phyloP scores from a whole-genome alignment of 2,113 vertebrate species.

The Hylia prasina region DNA sequence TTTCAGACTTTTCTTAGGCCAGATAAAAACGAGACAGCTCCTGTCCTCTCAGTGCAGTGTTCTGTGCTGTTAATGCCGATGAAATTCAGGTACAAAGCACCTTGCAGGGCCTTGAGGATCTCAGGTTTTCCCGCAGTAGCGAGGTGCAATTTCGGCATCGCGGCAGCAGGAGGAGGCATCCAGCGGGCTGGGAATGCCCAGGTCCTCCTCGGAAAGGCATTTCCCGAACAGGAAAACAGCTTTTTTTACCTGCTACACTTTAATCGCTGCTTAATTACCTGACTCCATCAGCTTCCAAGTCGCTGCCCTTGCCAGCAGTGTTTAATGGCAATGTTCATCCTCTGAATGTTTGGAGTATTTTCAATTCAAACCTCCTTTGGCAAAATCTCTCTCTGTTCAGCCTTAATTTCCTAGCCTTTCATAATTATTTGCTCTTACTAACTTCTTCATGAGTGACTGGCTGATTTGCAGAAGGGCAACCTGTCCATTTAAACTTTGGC shows the following conservation, averaged over 20 bases:
- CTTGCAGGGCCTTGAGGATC: neutral
- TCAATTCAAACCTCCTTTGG: neutral
- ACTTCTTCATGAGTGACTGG: neutral
- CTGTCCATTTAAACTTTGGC: neutral
- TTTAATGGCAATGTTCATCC: neutral
- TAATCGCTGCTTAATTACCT: neutral
- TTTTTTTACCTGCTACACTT: neutral
- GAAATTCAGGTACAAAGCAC: neutral
- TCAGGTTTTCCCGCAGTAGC: accelerated
- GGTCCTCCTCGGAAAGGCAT: accelerated
- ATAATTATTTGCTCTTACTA: neutral
- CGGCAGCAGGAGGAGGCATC: neutral
- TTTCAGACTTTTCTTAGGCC: neutral
- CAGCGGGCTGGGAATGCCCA: neutral
- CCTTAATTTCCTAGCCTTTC: neutral
- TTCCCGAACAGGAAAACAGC: neutral
- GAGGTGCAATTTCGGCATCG: neutral
- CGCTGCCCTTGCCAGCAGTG: neutral
- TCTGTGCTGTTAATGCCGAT: accelerated
- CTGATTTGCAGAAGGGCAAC: neutral
- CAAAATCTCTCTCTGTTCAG: neutral
- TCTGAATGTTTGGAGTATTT: neutral
- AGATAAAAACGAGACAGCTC: neutral
- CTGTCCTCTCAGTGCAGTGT: neutral
- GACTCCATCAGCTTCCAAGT: neutral